Evolutionary conservation across 2,113 vertebrate species (phyloP), one percentile per base, ranked within the genome.

Genomic region (Brachypteracias leptosomus): DNA sequence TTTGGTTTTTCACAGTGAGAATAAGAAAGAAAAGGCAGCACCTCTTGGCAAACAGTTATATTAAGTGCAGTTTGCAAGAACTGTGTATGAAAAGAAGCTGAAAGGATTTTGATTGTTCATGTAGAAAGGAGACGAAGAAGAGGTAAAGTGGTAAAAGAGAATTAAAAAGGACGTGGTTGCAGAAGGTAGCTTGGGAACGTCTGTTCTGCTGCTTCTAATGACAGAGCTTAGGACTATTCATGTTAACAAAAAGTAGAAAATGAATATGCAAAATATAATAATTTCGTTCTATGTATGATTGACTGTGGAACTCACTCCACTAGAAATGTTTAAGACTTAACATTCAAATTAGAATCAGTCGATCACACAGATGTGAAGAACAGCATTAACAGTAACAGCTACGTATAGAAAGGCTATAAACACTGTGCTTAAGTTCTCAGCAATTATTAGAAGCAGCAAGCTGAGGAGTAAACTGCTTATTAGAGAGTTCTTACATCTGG

Each of bases 91-190:
- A 89, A 96, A 96, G 76, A 94, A 78, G 88, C 86, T 87, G 26
- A 94, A 92, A 95, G 58, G 44, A 72, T 91, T 96, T 88, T 82
- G 52, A 58, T 91, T 88, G 58, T 79, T 96, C 70, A 9, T 11
- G 28, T 42, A 79, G 31, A 79, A 92, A 85, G 42, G 57, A 91
- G 46, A 79, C 0, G 22, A 81, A 88, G 78, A 70, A 91, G 85
- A 94, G 21, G 31, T 24, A 72, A 70, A 1, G 1, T 33, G 38
- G 47, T 71, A 57, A 84, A 94, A 84, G 28, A 72, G 51, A 93
- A 91, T 88, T 85, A 5, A 54, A 96, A 75, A 93, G 42, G 33
- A 81, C 0, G 0, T 11, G n/a, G 28, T 59, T 84, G 88, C n/a
- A 87, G 58, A 54, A 85, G 61, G n/a, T 42, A 29, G 18, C 29